Conservation (phyloP, 2,888 invertebrate genomes). For the Galerucella calmariensis region DNA sequence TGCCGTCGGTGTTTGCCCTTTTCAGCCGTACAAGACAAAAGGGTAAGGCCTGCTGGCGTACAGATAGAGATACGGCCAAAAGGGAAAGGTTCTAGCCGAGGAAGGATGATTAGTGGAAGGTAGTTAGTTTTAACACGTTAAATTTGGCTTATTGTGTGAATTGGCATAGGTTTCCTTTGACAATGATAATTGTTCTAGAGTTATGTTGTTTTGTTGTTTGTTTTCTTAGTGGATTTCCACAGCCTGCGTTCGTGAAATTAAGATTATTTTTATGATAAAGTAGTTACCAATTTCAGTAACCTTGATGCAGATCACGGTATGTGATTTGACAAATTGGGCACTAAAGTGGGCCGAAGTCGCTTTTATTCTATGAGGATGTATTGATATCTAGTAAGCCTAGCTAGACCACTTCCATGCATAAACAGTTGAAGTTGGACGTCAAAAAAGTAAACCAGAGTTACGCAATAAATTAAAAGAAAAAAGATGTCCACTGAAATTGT, state of each 20-base stretch:
- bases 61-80: slow-evolving; percentile 8
- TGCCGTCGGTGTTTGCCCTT: slow-evolving; percentile 31
- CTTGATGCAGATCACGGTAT: too few species aligned
- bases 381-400: too few species aligned
- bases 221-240: neutral
- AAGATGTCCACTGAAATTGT: too few species aligned
- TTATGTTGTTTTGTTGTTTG: neutral
- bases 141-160: slow-evolving; percentile 25
- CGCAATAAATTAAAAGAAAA: too few species aligned
- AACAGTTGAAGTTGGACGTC: too few species aligned
- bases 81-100: slow-evolving; percentile 9
- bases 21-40: slow-evolving; percentile 20
- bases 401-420: too few species aligned
- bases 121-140: slow-evolving; percentile 24
- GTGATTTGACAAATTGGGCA: too few species aligned
- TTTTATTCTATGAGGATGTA: too few species aligned
- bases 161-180: slow-evolving; percentile 5
- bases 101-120: slow-evolving; percentile 23
- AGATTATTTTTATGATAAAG: too few species aligned
- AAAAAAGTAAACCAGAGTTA: too few species aligned
- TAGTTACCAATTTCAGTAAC: too few species aligned
- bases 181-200: neutral
- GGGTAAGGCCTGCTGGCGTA: neutral
- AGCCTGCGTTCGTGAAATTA: neutral
- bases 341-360: too few species aligned